These are phyloP conservation scores for Parotia lawesii DNA, from an alignment of 2,113 vertebrate species.

Conservation along the genomic window DNA sequence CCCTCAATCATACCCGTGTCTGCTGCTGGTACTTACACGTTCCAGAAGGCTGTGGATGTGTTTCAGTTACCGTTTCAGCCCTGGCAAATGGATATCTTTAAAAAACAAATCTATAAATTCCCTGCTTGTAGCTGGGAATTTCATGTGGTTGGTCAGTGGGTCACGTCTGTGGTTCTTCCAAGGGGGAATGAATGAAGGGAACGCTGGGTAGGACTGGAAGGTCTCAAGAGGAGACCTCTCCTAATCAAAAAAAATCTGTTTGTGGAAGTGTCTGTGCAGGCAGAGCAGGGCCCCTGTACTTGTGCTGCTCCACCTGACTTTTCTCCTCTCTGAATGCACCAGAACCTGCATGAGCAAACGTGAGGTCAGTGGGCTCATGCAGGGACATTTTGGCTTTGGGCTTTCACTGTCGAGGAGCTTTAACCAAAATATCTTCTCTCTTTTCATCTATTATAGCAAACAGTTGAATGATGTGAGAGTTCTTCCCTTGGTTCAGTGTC, in stretches of 20 bases:
- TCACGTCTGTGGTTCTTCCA: not conserved
- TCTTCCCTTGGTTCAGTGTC: not conserved
- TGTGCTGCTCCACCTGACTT: not conserved
- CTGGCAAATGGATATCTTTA: not conserved
- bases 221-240: not conserved
- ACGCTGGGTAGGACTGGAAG: rapidly evolving
- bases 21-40: not conserved
- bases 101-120: not conserved
- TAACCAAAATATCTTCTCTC: not conserved
- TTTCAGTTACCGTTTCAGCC: not conserved
- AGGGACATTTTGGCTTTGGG: not conserved
- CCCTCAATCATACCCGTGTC: rapidly evolving
- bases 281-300: rapidly evolving
- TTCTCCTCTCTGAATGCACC: not conserved
- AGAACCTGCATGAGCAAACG: rapidly evolving
- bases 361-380: not conserved
- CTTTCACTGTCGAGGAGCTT: not conserved
- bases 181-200: not conserved
- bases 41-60: not conserved
- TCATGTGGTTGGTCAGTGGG: not conserved
- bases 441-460: not conserved
- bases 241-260: not conserved
- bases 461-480: not conserved
- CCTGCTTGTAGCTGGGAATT: not conserved
- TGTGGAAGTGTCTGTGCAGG: not conserved